Conservation (phyloP, 2,113 vertebrate genomes). For the Phrynosoma blainvillii region DNA sequence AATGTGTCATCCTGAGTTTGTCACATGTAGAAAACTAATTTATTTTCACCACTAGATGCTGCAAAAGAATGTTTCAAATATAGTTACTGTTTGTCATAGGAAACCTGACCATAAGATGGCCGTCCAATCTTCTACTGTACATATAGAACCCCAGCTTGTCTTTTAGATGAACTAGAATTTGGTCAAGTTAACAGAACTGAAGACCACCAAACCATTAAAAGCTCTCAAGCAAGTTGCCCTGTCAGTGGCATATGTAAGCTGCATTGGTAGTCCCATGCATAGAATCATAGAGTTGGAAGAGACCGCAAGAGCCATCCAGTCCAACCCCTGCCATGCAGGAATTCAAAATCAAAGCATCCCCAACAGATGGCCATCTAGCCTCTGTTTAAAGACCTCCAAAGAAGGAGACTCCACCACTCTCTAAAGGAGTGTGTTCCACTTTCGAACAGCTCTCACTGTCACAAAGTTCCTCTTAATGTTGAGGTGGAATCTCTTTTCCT, state of each 20-base stretch:
- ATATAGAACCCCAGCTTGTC: background rate
- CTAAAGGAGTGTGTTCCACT: too few relatives aligned
- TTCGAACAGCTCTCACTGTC: too few relatives aligned
- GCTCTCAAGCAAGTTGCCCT: background rate
- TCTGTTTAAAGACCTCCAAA: too few relatives aligned
- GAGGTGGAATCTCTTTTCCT: too few relatives aligned
- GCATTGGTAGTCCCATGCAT: background rate
- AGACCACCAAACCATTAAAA: background rate
- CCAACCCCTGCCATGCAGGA: too few relatives aligned
- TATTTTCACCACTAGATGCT: background rate
- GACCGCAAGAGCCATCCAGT: too few relatives aligned
- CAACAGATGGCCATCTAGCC: too few relatives aligned
- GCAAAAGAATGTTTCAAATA: background rate
- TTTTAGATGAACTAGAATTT: background rate
- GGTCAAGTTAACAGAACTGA: background rate
- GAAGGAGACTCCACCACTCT: too few relatives aligned
- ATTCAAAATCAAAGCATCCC: too few relatives aligned
- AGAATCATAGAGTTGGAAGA: too few relatives aligned
- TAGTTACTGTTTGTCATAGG: background rate
- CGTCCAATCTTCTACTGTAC: background rate
- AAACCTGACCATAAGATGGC: background rate
- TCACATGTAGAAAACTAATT: background rate
- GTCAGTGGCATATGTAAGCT: background rate
- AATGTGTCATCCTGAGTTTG: background rate
- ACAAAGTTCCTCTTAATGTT: too few relatives aligned